A percentile compares a stretch with the other conserved stretches of the same genome.
These are phyloP conservation scores for Nesoenas mayeri DNA, from an alignment of 2,113 vertebrate species.

Conservation along the genomic window DNA sequence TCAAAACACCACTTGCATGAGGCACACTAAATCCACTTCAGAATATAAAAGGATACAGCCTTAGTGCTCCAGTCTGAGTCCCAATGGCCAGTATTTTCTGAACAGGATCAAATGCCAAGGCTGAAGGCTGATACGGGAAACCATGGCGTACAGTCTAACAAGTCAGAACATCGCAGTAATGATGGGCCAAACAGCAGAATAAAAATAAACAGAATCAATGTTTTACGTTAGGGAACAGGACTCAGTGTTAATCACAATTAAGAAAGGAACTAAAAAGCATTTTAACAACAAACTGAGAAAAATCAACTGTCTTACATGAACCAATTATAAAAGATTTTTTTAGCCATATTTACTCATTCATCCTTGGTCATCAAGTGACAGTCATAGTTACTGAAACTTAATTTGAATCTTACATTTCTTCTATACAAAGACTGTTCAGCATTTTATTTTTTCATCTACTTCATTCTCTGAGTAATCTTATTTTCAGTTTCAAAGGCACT, in stretches of 20 bases:
- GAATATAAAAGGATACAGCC: conserved; percentile 95
- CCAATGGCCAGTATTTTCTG: conserved; percentile 98
- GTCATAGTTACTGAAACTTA: background rate
- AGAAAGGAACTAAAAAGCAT: background rate
- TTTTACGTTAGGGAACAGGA: background rate
- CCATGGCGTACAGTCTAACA: conserved; percentile 96
- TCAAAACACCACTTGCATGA: background rate
- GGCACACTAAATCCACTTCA: background rate
- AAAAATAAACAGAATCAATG: conserved; percentile 62
- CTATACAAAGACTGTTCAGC: background rate
- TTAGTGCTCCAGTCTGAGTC: conserved; percentile 92
- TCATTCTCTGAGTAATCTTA: background rate
- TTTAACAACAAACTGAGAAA: background rate
- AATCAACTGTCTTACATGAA: background rate
- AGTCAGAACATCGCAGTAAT: conserved; percentile 39
- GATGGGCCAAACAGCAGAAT: conserved; percentile 14
- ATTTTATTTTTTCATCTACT: background rate
- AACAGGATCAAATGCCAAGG: conserved; percentile 97
- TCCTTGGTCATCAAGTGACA: background rate
- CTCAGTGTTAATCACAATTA: background rate
- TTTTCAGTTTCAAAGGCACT: background rate
- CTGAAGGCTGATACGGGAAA: conserved; percentile 97
- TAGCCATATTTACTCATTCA: background rate
- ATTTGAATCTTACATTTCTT: background rate
- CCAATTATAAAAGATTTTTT: background rate